Base-by-base conservation (phyloP, 2,797 vertebrate species). In the Caiman crocodilus region DNA sequence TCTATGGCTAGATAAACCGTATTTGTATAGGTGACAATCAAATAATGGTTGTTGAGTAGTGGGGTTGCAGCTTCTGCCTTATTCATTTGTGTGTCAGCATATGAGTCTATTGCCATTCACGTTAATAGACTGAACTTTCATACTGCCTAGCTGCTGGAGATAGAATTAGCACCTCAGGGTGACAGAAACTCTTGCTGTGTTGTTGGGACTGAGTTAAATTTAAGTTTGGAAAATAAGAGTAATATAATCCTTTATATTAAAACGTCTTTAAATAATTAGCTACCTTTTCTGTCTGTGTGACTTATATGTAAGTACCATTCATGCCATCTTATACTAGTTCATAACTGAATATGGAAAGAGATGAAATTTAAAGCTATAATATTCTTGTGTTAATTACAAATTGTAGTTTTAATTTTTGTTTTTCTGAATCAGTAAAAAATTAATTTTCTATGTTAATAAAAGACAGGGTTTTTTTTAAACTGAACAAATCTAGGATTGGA, bases 191-290 rank as follows among this genome's bases (percentile, higher is more conserved):
- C 80, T 50, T 88, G 85, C 86, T 90, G 76, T 88, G 95, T 58
- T 88, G 91, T 79, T 91, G 89, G 82, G 15, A 67, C 65, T 90
- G 82, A 90, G 93, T 91, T 96, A 86, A 94, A 76, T 90, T 79
- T 90, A 61, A 85, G 64, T 64, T 85, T 78, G 87, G 94, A 89
- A 96, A 94, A 82, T 57, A 78, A 69, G 80, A 85, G 74, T 71
- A 57, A 32, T 91, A 71, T 94, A 95, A 95, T 95, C 93, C 76
- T 65, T 91, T 88, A 73, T 90, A 79, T 61, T 94, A 85, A 94
- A 35, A 6, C 21, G 81, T 93, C 20, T 76, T 88, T 86, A 77
- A 90, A 89, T 69, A 90, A n/a, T 3, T 42, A 3, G 55, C 55
- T 67, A 17, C 64, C 84, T 91, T 91, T 50, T 83, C 12, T 84